These are phyloP conservation scores for Adelges cooleyi DNA, from an alignment of 1,140 invertebrate genomes.

Conservation along the genomic window DNA sequence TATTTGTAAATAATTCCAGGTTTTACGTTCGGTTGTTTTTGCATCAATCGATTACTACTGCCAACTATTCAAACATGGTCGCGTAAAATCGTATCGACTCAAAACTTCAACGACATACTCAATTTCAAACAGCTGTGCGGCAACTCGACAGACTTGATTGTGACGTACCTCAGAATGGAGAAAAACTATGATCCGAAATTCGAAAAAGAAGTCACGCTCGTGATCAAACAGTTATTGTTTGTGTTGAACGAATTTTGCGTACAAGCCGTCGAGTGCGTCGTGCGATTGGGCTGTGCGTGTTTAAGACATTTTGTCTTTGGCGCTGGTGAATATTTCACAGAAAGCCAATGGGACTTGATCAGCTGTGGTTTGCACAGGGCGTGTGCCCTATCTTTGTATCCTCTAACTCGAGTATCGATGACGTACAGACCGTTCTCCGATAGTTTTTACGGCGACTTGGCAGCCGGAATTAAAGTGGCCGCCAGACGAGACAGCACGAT, in stretches of 20 bases:
- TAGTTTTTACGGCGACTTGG: constrained; percentile 84
- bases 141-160: constrained; percentile 78
- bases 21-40: constrained; percentile 73
- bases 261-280: constrained; percentile 74
- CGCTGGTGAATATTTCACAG: constrained; percentile 64
- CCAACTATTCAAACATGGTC: constrained; percentile 85
- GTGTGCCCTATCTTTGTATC: constrained; percentile 68
- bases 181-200: constrained; percentile 32
- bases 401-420: constrained; percentile 69
- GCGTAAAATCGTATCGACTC: constrained; percentile 48
- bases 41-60: constrained; percentile 76
- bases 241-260: constrained; percentile 83
- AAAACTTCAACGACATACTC: constrained; percentile 42
- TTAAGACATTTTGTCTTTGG: constrained; percentile 76
- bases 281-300: constrained; percentile 82
- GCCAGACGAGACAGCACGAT: constrained; percentile 71
- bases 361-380: constrained; percentile 66
- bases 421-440: constrained; percentile 80
- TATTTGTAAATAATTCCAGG: constrained; percentile 43
- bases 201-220: constrained; percentile 49
- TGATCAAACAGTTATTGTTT: constrained; percentile 74
- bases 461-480: constrained; percentile 77
- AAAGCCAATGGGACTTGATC: constrained; percentile 73
- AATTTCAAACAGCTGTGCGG: constrained; percentile 91
- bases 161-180: constrained; percentile 37